These are phyloP conservation scores for Megatriorchis doriae DNA, from an alignment of 2,113 vertebrate genomes.

Conservation along the genomic window DNA sequence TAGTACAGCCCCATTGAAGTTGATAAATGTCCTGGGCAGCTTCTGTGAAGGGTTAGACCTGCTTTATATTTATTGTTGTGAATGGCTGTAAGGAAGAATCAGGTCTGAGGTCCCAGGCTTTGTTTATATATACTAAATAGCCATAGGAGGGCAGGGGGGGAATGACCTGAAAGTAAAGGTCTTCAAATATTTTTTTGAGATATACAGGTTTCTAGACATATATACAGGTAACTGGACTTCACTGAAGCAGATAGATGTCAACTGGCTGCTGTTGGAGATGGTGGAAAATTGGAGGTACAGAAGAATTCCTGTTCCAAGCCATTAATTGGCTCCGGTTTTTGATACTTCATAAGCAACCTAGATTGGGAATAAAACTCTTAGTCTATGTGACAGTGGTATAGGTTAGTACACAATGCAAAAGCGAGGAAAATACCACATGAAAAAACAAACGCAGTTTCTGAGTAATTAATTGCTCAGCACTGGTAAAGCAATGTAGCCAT, in stretches of 20 bases:
- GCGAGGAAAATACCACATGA: not conserved
- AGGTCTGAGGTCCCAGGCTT: not conserved
- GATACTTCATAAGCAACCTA: not conserved
- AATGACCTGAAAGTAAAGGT: not conserved
- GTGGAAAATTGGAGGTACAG: not conserved
- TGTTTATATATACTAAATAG: not conserved
- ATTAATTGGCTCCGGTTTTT: not conserved
- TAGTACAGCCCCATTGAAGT: not conserved
- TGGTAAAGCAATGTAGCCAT: constrained; percentile 27
- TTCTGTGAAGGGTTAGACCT: not conserved
- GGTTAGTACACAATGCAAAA: not conserved
- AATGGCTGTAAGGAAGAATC: not conserved
- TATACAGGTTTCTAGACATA: not conserved
- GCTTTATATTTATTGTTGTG: not conserved
- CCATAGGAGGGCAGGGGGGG: not conserved
- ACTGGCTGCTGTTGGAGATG: not conserved
- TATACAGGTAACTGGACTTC: not conserved
- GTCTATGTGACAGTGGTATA: not conserved
- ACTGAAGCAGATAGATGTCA: not conserved
- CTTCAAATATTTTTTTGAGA: not conserved
- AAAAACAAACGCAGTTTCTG: not conserved
- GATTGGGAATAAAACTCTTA: not conserved
- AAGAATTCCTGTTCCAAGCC: not conserved
- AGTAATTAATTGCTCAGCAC: constrained; percentile 35
- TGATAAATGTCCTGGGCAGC: not conserved